Percentiles rank a stretch among this genome's conserved stretches.
Conservation (phyloP, 2,797 vertebrate species). For the Adelosebastes latens region DNA sequence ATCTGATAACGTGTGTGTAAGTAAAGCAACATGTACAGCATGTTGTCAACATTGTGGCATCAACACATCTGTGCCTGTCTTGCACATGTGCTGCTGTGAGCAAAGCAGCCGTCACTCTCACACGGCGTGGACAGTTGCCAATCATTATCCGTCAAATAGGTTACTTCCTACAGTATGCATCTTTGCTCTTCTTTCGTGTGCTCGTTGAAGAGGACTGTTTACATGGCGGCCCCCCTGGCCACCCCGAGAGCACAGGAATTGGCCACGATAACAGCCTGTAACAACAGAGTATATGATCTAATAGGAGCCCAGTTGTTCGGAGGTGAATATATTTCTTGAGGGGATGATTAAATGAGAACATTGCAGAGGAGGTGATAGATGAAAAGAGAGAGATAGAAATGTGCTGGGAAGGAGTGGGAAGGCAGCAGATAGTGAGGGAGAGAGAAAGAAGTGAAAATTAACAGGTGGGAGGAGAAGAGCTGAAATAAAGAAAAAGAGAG, state of each 20-base stretch:
- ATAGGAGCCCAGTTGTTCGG: constrained; percentile 76
- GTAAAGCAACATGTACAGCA: constrained; percentile 11
- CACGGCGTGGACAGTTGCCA: neutral
- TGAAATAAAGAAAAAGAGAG: constrained; percentile 63
- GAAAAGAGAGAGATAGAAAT: constrained; percentile 78
- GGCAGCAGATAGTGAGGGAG: constrained; percentile 68
- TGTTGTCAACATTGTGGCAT: constrained; percentile 12
- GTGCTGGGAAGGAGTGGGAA: constrained; percentile 81
- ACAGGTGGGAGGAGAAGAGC: constrained; percentile 74
- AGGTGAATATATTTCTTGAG: constrained; percentile 84
- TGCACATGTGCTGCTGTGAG: constrained; percentile 22
- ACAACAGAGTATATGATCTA: constrained; percentile 76
- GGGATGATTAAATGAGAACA: constrained; percentile 87
- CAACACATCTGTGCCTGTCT: constrained; percentile 39
- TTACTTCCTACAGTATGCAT: constrained; percentile 15
- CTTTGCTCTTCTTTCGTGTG: constrained; percentile 21
- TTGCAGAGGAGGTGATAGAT: constrained; percentile 87
- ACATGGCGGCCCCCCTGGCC: constrained; percentile 40
- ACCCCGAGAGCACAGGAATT: constrained; percentile 67
- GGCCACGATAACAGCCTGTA: constrained; percentile 71
- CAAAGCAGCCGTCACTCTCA: neutral
- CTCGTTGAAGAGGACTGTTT: constrained; percentile 49
- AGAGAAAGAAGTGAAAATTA: constrained; percentile 79
- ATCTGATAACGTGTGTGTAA: neutral
- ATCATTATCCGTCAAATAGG: constrained; percentile 8